These are phyloP conservation scores for Laterallus jamaicensis DNA, from an alignment of 2,113 vertebrate genomes.

Conservation along the genomic window DNA sequence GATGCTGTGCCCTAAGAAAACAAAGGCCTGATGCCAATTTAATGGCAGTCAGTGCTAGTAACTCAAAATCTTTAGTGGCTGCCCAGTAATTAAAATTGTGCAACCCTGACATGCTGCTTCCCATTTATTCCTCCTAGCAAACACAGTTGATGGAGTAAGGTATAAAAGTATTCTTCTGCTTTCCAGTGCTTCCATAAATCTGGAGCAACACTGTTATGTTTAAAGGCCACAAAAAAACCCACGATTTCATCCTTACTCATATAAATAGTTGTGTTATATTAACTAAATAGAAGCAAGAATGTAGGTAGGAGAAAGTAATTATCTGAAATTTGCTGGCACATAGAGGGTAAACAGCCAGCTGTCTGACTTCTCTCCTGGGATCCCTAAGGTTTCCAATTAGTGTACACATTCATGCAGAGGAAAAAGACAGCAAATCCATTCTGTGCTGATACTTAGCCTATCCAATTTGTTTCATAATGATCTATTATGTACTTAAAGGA, in stretches of 20 bases:
- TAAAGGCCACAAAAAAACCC: not conserved
- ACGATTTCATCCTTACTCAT: not conserved
- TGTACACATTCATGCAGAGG: not conserved
- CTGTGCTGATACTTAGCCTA: not conserved
- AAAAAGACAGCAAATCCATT: conserved; percentile 26
- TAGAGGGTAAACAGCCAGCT: not conserved
- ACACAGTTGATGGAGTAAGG: not conserved
- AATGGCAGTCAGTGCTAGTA: not conserved
- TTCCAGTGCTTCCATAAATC: not conserved
- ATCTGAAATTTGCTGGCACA: not conserved
- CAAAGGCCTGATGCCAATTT: not conserved
- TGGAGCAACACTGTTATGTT: not conserved
- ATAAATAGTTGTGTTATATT: not conserved
- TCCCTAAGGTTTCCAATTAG: not conserved
- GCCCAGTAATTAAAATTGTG: not conserved
- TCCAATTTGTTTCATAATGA: conserved; percentile 10
- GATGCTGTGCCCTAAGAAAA: not conserved
- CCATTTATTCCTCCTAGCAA: not conserved
- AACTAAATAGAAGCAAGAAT: not conserved
- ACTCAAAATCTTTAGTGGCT: not conserved
- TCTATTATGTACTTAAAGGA: not conserved
- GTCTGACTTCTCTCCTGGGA: not conserved
- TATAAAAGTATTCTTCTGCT: not conserved
- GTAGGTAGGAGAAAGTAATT: not conserved
- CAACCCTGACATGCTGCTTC: not conserved